Percentiles rank a stretch among this genome's conserved stretches.
Evolutionary conservation across 2,113 vertebrate genomes (phyloP).

Genomic region (Dipodomys spectabilis): DNA sequence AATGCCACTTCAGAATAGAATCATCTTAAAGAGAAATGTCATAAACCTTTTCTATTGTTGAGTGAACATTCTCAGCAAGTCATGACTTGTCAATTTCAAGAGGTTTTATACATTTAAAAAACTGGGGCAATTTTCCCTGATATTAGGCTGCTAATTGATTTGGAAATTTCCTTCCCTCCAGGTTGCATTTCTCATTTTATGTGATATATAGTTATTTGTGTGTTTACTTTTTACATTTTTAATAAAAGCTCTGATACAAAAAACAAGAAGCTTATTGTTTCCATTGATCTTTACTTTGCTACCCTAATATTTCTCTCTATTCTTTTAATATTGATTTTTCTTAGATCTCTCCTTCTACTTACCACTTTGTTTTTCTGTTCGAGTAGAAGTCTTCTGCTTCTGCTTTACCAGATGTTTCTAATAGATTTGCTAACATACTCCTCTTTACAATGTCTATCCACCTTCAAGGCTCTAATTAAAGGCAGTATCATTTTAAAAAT

Average conservation of each 20-base stretch:
- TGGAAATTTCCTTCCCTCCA: slow-evolving; percentile 41
- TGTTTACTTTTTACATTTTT: slow-evolving; percentile 70
- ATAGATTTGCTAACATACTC: slow-evolving; percentile 31
- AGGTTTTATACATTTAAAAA: slow-evolving; percentile 46
- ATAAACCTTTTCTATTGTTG: neutral
- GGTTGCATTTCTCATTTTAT: slow-evolving; percentile 1
- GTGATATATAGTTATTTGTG: neutral
- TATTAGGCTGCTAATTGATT: slow-evolving; percentile 24
- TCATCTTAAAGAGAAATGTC: slow-evolving; percentile 8
- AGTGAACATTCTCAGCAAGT: neutral
- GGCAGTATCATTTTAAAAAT: neutral
- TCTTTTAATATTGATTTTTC: slow-evolving; percentile 59
- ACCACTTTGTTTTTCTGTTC: slow-evolving; percentile 48
- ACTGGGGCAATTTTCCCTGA: neutral
- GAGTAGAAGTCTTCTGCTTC: neutral
- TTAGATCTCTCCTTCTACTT: slow-evolving; percentile 25
- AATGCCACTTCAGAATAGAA: neutral
- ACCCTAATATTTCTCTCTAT: slow-evolving; percentile 71
- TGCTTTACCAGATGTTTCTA: neutral
- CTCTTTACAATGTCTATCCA: slow-evolving; percentile 14
- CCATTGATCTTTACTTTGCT: slow-evolving; percentile 70
- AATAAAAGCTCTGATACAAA: slow-evolving; percentile 63
- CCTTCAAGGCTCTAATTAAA: slow-evolving; percentile 13
- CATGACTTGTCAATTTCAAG: slow-evolving; percentile 16
- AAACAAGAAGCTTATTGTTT: slow-evolving; percentile 68